Evolutionary conservation across 2,113 vertebrate species (phyloP), one percentile per base, ranked within the genome.

Genomic region (Entelurus aequoreus): DNA sequence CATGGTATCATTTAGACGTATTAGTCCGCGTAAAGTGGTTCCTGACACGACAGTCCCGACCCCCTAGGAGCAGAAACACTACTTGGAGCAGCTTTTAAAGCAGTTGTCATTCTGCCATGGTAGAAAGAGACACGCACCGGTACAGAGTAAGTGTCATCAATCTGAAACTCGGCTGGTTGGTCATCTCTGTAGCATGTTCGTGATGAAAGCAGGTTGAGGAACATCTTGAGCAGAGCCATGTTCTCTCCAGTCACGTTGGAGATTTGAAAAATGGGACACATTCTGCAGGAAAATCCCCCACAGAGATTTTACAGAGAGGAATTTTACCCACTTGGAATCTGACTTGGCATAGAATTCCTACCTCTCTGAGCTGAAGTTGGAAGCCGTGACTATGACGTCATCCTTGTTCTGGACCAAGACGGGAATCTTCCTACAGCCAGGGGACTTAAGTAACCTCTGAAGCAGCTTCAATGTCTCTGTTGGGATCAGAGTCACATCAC

Each of bases 351-450:
- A 21, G 37, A 56, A 14, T 2, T 9, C 0, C 12, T 87, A 98
- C 96, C 97, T 95, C 90, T 99, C 96, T 0, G 97, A 99, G 79
- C 96, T 99, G 89, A 98, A 99, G 92, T 98, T 98, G 76, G 97
- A 98, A 54, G 97, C 97, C 0, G 95, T 98, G 60, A 99, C 95
- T 42, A 99, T 97, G 81, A 99, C 97, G 63, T 99, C 94, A 8
- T 99, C 97, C 83, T 94, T 97, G 88, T 93, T 98, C 88, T 99
- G 97, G 13, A 99, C 97, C 79, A 98, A 87, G 53, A 99, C 97
- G 0, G 97, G 96, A 80, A 99, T 99, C 89, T 99, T 99, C 80
- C 97, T 93, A 78, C 97, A 99, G 72, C 97, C 97, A 5, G 97
- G 96, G 6, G 97, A 99, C 88, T 99, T 99, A 65, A 99, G 91